These are phyloP conservation scores for Oscheius sp. DNA, from an alignment of 2,888 invertebrate genomes.

Conservation along the genomic window DNA sequence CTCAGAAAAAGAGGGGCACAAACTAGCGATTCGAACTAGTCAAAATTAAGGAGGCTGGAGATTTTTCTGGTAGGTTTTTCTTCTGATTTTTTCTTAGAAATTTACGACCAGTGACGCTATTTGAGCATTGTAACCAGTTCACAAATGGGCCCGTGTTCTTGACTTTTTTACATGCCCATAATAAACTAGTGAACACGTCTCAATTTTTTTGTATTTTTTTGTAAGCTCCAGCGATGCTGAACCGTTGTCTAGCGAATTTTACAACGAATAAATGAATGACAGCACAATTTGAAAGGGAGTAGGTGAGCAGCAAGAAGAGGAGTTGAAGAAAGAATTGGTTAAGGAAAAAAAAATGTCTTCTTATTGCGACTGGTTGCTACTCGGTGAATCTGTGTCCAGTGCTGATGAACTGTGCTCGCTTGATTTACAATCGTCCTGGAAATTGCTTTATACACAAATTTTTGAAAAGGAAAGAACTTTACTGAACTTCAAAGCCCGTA, in stretches of 20 bases:
- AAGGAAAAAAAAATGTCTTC: slow-evolving; percentile 1
- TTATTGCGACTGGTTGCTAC: slow-evolving; percentile 34
- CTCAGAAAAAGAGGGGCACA: not conserved
- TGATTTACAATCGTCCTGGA: slow-evolving; percentile 40
- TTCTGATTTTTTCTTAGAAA: not conserved
- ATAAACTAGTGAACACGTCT: slow-evolving; percentile 13
- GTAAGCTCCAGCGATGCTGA: slow-evolving; percentile 30
- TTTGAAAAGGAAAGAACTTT: not conserved
- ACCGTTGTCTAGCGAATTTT: slow-evolving; percentile 22
- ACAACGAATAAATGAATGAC: slow-evolving; percentile 21
- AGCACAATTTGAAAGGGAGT: slow-evolving; percentile 19
- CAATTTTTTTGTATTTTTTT: too few relatives aligned
- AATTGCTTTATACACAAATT: not conserved
- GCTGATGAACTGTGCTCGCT: slow-evolving; percentile 32
- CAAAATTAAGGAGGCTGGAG: not conserved
- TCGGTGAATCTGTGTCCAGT: slow-evolving; percentile 35
- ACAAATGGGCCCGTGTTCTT: slow-evolving; percentile 20
- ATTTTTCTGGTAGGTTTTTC: not conserved
- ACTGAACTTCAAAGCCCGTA: not conserved
- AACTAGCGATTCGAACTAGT: slow-evolving; percentile 6
- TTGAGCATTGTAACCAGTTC: slow-evolving; percentile 33
- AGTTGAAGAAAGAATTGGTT: not conserved
- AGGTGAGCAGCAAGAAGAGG: not conserved
- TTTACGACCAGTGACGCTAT: slow-evolving; percentile 34
- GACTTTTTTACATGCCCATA: slow-evolving; percentile 18